phyloP scores from a whole-genome alignment of 2,888 invertebrate species.

The Dysmachus trigonus region DNA sequence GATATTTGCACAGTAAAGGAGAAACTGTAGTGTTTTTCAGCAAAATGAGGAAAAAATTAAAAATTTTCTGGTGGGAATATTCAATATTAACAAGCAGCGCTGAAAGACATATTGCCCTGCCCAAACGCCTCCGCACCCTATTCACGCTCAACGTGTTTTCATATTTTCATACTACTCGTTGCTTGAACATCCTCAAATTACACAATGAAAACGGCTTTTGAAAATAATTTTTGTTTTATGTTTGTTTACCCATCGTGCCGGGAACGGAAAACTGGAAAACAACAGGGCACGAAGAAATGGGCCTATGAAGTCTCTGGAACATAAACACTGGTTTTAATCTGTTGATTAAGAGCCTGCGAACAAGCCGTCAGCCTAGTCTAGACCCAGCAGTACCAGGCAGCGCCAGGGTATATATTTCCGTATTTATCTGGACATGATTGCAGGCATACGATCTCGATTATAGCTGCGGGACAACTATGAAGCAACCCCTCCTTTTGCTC shows the following conservation, averaged over 20 bases:
- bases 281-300: neutral
- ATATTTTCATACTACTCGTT: conserved; percentile 8
- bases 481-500: neutral
- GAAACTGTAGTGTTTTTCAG: neutral
- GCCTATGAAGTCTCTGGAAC: neutral
- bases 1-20: neutral
- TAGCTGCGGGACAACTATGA: neutral
- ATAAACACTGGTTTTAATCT: conserved; percentile 4
- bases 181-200: neutral
- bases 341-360: conserved; percentile 29
- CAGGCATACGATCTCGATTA: neutral
- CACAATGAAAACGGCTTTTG: conserved; percentile 2
- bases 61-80: conserved; percentile 10
- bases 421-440: neutral
- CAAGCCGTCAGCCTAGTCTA: neutral
- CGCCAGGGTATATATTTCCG: neutral
- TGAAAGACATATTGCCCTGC: neutral
- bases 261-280: neutral
- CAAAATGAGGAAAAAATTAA: conserved; percentile 2
- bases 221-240: conserved; percentile 19
- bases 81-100: conserved; percentile 12
- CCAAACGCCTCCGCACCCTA: neutral
- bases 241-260: neutral
- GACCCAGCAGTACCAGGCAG: neutral
- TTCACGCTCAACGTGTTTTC: neutral